Evolutionary conservation across 2,797 vertebrate species (phyloP), one percentile per base, ranked within the genome.

Genomic region (Schizopygopsis pylzovi): DNA sequence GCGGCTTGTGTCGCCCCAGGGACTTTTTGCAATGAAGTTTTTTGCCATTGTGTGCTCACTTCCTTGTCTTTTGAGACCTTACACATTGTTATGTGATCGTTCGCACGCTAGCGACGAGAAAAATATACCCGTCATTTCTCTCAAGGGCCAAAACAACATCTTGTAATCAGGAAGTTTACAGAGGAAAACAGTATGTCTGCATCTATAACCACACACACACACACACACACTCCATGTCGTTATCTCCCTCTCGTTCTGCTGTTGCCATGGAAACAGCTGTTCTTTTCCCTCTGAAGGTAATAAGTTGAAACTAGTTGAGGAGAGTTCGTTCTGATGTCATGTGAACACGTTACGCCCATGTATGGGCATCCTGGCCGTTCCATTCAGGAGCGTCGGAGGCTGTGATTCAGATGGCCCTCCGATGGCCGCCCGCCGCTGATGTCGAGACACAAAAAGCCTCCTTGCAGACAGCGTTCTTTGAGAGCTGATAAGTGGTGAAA

Each of bases 201-300:
- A 8, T 71, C 79, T 77, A 37, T 63, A 67, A 79, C 33, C 87
- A 54, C 81, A 82, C 82, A 45, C n/a, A n/a, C n/a, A n/a, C n/a
- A n/a, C n/a, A n/a, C n/a, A n/a, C 86, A 54, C 65, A 82, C 82
- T 86, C 88, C 90, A 82, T 81, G 87, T 90, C 90, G 90, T 93
- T 92, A 90, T 82, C 90, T 93, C 92, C 85, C 89, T 93, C 90
- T 89, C 83, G 41, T 87, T 90, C 85, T 65, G 41, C 91, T 92
- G 95, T 95, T 95, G 90, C 95, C 94, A 96, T 95, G 95, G 95
- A 94, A 96, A 96, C 95, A 92, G 93, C 92, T 91, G 91, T 92
- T 95, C 92, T 92, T 93, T 95, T 92, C 88, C 79, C 92, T 92
- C 87, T 84, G 85, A 92, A 93, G 94, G 92, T 94, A 89, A 92